Evolutionary conservation across 30 jellyfish, hydroid and myxozoan species (phyloP).

Genomic region (Turritopsis rubra): DNA sequence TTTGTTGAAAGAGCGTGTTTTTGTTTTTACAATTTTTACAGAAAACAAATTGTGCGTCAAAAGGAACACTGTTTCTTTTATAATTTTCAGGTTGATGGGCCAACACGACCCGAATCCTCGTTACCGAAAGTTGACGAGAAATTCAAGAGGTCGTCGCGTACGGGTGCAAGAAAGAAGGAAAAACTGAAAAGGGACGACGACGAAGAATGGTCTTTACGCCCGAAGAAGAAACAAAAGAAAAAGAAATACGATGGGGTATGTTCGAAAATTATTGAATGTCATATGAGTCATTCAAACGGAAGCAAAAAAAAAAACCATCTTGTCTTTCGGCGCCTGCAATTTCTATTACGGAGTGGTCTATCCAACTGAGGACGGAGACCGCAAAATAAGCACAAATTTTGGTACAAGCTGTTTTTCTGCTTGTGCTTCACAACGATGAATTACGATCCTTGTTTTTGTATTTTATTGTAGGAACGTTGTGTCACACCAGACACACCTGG

Average conservation of each 20-base stretch:
- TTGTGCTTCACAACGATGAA: background rate
- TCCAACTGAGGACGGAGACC: too few species aligned
- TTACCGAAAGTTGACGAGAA: background rate
- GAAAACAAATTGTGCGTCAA: too few species aligned
- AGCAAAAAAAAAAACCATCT: too few species aligned
- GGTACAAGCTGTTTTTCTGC: background rate
- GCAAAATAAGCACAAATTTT: too few species aligned
- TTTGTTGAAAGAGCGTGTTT: too few species aligned
- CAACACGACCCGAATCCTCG: constrained; percentile 8
- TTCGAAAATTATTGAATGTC: background rate
- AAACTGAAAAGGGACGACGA: background rate
- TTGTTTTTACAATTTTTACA: too few species aligned
- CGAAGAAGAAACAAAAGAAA: background rate
- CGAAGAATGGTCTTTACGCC: background rate
- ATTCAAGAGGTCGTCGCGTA: background rate
- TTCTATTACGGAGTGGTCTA: too few species aligned
- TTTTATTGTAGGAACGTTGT: background rate
- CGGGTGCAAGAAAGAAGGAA: background rate
- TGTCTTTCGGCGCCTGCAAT: too few species aligned
- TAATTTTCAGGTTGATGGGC: constrained; percentile 8
- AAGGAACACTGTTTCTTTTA: too few species aligned
- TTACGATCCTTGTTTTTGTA: too few species aligned
- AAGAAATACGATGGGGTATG: constrained; percentile 7
- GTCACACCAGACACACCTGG: background rate
- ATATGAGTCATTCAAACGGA: too few species aligned